phyloP scores from a whole-genome alignment of 2,888 invertebrate species.

The Synanthedon myopaeformis region DNA sequence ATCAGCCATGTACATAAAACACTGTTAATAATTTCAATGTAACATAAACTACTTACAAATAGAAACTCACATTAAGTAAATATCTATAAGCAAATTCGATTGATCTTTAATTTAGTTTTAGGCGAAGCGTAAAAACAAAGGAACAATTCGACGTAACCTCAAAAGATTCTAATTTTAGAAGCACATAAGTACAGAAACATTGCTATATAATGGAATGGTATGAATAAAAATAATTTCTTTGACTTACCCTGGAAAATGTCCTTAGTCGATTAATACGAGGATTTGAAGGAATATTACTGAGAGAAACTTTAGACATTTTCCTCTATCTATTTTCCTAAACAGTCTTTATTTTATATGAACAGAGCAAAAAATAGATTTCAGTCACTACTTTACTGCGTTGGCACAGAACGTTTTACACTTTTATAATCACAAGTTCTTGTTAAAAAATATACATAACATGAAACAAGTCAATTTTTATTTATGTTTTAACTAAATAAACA shows the following conservation, averaged over 20 bases:
- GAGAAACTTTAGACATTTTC: conserved; percentile 61
- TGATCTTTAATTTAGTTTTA: too few species aligned
- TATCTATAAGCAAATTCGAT: too few species aligned
- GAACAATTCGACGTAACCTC: conserved; percentile 5
- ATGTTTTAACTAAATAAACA: conserved; percentile 30
- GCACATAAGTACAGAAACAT: neutral
- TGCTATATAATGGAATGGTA: neutral
- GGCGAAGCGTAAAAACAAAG: too few species aligned
- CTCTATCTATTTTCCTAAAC: conserved; percentile 10
- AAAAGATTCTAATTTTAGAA: conserved; percentile 7
- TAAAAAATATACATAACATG: conserved; percentile 13
- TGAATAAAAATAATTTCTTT: conserved; percentile 1
- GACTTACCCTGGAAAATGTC: conserved; percentile 62
- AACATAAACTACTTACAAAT: too few species aligned
- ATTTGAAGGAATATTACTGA: conserved; percentile 62
- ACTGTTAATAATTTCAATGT: too few species aligned
- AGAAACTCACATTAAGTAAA: too few species aligned
- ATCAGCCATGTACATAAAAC: too few species aligned
- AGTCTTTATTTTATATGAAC: conserved; percentile 21
- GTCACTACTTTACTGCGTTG: conserved; percentile 29
- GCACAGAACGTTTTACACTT: conserved; percentile 21
- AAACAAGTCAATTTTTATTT: conserved; percentile 21
- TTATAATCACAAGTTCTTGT: conserved; percentile 18
- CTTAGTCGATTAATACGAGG: conserved; percentile 57
- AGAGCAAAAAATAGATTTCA: conserved; percentile 32